Percentiles rank a stretch among this genome's conserved stretches.
These are phyloP conservation scores for Brachylomia viminalis DNA, from an alignment of 2,888 invertebrate species.

Conservation along the genomic window DNA sequence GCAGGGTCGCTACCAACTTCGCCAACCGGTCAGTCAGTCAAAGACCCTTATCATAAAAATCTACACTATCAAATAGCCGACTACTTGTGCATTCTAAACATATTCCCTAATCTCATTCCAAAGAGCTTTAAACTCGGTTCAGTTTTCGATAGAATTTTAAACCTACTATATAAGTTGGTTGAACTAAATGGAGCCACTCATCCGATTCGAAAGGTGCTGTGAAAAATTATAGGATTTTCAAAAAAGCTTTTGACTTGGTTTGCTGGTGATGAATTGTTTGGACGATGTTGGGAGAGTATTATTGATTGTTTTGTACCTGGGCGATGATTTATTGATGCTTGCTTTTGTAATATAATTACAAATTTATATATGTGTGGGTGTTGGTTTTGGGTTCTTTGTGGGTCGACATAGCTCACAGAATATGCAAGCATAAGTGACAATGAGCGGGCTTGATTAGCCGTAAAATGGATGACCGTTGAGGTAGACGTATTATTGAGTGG, in stretches of 20 bases:
- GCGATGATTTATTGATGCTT: not conserved
- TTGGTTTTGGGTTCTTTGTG: too few species aligned
- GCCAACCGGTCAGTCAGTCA: too few species aligned
- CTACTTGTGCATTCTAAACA: not conserved
- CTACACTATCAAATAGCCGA: not conserved
- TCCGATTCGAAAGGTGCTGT: constrained; percentile 52
- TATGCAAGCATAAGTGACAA: not conserved
- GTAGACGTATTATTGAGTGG: not conserved
- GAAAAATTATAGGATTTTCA: constrained; percentile 53
- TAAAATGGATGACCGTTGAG: not conserved
- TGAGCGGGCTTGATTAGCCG: not conserved
- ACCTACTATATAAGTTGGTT: constrained; percentile 50
- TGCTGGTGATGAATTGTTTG: constrained; percentile 25
- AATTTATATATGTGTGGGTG: too few species aligned
- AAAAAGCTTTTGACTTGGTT: constrained; percentile 15
- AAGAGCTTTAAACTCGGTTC: constrained; percentile 27
- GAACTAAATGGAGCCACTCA: constrained; percentile 57
- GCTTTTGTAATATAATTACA: too few species aligned
- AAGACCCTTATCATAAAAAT: not conserved
- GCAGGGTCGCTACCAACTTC: too few species aligned
- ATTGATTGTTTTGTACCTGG: not conserved
- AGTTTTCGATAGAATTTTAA: constrained; percentile 33
- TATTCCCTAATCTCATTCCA: not conserved
- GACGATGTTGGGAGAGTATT: not conserved
- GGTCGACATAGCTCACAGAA: not conserved